A percentile compares a stretch with the other conserved stretches of the same genome.
Conservation (phyloP, 2,797 vertebrate species). For the Pseudomugil gertrudae region DNA sequence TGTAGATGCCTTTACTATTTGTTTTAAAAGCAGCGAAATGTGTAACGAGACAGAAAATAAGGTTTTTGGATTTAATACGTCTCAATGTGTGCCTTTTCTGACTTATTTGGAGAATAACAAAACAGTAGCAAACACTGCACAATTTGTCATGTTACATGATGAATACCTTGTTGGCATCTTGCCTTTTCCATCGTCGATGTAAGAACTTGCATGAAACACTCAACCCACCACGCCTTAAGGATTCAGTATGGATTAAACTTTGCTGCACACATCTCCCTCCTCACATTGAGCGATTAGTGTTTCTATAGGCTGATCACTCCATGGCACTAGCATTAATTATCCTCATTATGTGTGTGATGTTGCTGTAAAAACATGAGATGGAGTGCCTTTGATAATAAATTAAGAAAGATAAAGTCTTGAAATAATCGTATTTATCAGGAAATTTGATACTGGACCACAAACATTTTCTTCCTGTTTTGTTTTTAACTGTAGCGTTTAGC, state of each 20-base stretch:
- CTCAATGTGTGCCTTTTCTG: slow-evolving; percentile 60
- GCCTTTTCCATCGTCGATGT: slow-evolving; percentile 27
- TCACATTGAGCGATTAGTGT: slow-evolving; percentile 1
- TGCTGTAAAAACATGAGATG: slow-evolving; percentile 15
- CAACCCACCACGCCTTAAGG: background rate
- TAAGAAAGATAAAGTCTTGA: slow-evolving; percentile 10
- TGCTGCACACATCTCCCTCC: background rate
- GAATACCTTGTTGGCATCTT: slow-evolving; percentile 24
- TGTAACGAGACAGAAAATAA: slow-evolving; percentile 25
- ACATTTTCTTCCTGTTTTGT: slow-evolving; percentile 8
- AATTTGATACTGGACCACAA: background rate
- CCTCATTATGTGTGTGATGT: slow-evolving; percentile 12
- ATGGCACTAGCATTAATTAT: slow-evolving; percentile 10
- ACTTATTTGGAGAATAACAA: slow-evolving; percentile 23
- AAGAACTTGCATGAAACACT: slow-evolving; percentile 43
- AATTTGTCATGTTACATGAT: slow-evolving; percentile 12
- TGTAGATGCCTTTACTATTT: slow-evolving; percentile 22
- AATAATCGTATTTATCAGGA: slow-evolving; percentile 4
- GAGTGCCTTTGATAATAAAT: slow-evolving; percentile 37
- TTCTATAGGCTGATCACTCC: background rate
- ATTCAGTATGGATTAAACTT: slow-evolving; percentile 17
- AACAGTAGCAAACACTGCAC: slow-evolving; percentile 9
- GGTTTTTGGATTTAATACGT: slow-evolving; percentile 31
- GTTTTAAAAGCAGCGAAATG: slow-evolving; percentile 27
- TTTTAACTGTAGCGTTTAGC: slow-evolving; percentile 11